Conservation (phyloP, 2,888 invertebrate species). For the Tachina grossa region DNA sequence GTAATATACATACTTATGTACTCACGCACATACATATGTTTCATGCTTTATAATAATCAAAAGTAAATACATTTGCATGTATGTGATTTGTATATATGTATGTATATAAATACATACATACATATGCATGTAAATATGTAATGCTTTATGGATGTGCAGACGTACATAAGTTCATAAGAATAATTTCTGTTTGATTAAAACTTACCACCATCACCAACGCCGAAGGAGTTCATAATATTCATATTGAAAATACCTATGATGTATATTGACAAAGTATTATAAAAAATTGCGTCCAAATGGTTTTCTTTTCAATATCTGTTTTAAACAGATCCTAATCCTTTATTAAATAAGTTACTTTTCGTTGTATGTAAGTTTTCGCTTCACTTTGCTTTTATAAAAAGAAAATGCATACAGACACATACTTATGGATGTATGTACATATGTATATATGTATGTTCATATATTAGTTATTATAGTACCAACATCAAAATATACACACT, state of each 20-base stretch:
- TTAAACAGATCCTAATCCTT: not conserved
- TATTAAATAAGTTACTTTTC: slow-evolving; percentile 40
- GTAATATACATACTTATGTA: not conserved
- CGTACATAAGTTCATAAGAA: not conserved
- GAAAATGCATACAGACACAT: not conserved
- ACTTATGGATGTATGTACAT: not conserved
- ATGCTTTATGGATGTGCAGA: not conserved
- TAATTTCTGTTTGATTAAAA: slow-evolving; percentile 5
- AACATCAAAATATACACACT: slow-evolving; percentile 53
- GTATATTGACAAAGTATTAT: slow-evolving; percentile 15
- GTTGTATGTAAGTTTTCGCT: slow-evolving; percentile 64
- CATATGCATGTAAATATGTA: not conserved
- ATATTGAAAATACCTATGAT: slow-evolving; percentile 57
- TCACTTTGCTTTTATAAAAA: slow-evolving; percentile 25
- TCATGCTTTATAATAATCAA: no score
- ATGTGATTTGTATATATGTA: not conserved
- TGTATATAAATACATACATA: not conserved
- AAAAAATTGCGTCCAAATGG: slow-evolving; percentile 3
- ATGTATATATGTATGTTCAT: not conserved
- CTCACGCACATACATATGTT: no score
- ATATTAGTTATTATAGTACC: slow-evolving; percentile 23
- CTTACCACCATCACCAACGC: slow-evolving; percentile 68
- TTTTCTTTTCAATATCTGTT: slow-evolving; percentile 21
- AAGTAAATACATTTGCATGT: not conserved
- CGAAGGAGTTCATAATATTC: slow-evolving; percentile 69